Evolutionary conservation across 2,888 invertebrate species (phyloP), one percentile per base, ranked within the genome.

Genomic region (Agrypnus murinus): DNA sequence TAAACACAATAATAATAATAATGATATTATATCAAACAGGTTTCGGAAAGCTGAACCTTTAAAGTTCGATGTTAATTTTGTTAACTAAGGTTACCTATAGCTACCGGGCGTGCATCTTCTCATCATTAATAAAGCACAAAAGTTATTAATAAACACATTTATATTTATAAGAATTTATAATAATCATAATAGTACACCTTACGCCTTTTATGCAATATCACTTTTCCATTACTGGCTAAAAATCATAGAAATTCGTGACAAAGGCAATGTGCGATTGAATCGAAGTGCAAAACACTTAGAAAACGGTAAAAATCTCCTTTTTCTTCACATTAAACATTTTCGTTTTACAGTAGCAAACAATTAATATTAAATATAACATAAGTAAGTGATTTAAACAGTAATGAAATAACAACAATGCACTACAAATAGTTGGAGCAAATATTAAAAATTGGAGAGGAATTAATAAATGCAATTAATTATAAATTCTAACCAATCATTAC

Each of bases 161-260:
- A 4, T 36, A 25, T 63, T 36, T 48, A 63, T 63, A 63, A 63
- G 48, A 63, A 46, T 63, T 63, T 63, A 63, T 63, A 48, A 48
- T 36, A 63, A 63, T 63, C n/a, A n/a, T n/a, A n/a, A 34, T 62
- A 25, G 17, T 62, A 63, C 40, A 63, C 46, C 38, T 63, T 63
- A 63, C 62, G 31, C 48, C 36, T 48, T 48, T 63, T 63, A 63
- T 63, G 62, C 62, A 63, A 63, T 63, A 63, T 63, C 62, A 63
- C 62, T 63, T n/a, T n/a, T 63, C 48, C 48, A 63, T 50, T 63
- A 48, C 25, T 63, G 62, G 48, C 50, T n/a, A 63, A 50, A 62
- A 55, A 63, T 46, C 19, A 63, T 50, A 15, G 19, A 50, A 63
- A 63, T 48, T 36, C 48, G 17, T 19, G 55, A 64, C 55, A 64